Evolutionary conservation across 1,140 invertebrate genomes (phyloP).

Genomic region (Cryptotermes secundus): DNA sequence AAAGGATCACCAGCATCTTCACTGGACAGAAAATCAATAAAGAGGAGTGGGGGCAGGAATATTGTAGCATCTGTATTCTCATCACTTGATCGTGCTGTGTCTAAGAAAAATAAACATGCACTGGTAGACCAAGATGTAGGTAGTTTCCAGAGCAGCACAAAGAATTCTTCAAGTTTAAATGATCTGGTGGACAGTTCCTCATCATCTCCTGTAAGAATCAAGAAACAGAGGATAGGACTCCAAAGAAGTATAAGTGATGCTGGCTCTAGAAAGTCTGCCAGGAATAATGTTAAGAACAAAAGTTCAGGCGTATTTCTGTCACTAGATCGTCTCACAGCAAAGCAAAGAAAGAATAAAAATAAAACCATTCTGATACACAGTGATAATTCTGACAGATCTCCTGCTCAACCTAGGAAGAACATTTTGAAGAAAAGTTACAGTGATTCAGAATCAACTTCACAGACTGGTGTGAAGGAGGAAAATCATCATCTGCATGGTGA

Average conservation of each 20-base stretch:
- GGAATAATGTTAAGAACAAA: background rate
- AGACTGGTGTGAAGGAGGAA: constrained; percentile 21
- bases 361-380: background rate
- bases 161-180: constrained; percentile 29
- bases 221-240: background rate
- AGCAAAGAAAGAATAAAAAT: background rate
- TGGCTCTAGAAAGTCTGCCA: background rate
- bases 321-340: background rate
- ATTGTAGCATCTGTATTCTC: constrained; percentile 32
- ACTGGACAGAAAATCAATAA: background rate
- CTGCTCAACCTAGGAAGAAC: constrained; percentile 22
- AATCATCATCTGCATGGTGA: constrained; percentile 13
- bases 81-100: constrained; percentile 28
- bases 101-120: constrained; percentile 20
- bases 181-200: constrained; percentile 34
- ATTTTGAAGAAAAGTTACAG: constrained; percentile 33
- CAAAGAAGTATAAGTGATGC: constrained; percentile 30
- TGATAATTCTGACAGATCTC: constrained; percentile 25
- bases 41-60: background rate
- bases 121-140: background rate
- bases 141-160: constrained; percentile 20
- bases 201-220: background rate
- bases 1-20: background rate
- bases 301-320: background rate
- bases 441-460: constrained; percentile 27